These are phyloP conservation scores for Callorhinus ursinus DNA, from an alignment of 2,113 vertebrate species.

Conservation along the genomic window DNA sequence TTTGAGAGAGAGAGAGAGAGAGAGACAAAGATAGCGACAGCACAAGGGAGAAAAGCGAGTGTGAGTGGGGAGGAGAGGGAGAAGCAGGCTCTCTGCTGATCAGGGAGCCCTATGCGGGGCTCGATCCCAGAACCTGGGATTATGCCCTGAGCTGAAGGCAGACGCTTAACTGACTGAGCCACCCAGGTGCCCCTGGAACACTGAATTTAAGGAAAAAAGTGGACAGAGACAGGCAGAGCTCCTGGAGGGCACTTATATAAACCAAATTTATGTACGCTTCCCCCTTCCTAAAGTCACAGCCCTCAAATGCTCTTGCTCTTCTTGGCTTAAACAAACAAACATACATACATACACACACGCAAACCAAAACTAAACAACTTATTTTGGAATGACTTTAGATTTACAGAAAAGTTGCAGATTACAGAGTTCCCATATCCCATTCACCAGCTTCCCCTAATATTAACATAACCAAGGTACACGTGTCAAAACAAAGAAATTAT, in stretches of 20 bases:
- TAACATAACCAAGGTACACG: neutral
- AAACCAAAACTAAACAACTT: neutral
- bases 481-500: conserved; percentile 12
- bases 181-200: neutral
- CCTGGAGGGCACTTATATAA: neutral
- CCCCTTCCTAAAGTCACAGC: neutral
- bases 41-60: too few relatives aligned
- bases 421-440: neutral
- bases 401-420: neutral
- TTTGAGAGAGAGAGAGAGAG: too few relatives aligned
- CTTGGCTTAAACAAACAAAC: neutral
- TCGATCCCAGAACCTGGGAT: too few relatives aligned
- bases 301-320: neutral
- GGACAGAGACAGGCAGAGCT: neutral
- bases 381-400: conserved; percentile 42
- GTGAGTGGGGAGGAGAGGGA: too few relatives aligned
- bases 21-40: too few relatives aligned
- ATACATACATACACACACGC: neutral
- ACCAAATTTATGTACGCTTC: neutral
- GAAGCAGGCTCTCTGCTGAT: too few relatives aligned
- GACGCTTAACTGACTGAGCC: too few relatives aligned
- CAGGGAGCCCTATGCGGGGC: too few relatives aligned
- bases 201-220: neutral
- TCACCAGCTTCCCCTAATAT: neutral
- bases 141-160: too few relatives aligned